These are phyloP conservation scores for Papilio polytes DNA, from an alignment of 1,140 invertebrate species.

Conservation along the genomic window DNA sequence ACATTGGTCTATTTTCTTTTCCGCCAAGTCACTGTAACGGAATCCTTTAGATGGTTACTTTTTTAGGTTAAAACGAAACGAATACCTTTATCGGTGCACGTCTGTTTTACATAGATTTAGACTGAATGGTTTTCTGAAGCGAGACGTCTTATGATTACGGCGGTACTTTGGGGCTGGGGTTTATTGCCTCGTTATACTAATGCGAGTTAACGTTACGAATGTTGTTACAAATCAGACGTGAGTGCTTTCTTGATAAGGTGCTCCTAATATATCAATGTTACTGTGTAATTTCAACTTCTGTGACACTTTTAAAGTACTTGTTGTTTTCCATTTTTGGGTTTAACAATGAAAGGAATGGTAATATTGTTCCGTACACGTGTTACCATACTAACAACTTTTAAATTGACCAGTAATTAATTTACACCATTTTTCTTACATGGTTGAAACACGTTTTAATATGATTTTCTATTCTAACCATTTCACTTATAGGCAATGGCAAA, in stretches of 20 bases:
- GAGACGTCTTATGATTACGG: slow-evolving; percentile 22
- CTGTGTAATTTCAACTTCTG: neutral
- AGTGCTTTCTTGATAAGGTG: slow-evolving; percentile 17
- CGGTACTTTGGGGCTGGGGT: neutral
- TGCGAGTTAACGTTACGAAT: slow-evolving; percentile 27
- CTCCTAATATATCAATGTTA: neutral
- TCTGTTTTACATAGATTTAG: slow-evolving; percentile 35
- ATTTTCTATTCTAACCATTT: slow-evolving; percentile 48
- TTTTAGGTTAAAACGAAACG: slow-evolving; percentile 28
- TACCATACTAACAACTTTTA: neutral
- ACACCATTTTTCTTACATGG: neutral
- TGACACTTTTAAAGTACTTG: neutral
- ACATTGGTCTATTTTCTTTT: slow-evolving; percentile 75
- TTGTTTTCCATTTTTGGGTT: too few species aligned
- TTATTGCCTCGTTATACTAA: slow-evolving; percentile 33
- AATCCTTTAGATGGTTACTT: slow-evolving; percentile 48
- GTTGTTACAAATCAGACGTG: neutral
- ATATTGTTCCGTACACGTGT: too few species aligned
- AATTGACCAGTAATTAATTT: neutral
- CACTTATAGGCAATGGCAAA: slow-evolving; percentile 62
- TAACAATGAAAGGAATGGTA: too few species aligned
- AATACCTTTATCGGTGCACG: slow-evolving; percentile 28
- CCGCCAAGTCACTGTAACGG: slow-evolving; percentile 65
- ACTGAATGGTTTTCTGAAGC: slow-evolving; percentile 26
- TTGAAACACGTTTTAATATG: slow-evolving; percentile 42